Evolutionary conservation across 2,797 vertebrate genomes (phyloP), one percentile per base, ranked within the genome.

Genomic region (Eleutherodactylus coqui): DNA sequence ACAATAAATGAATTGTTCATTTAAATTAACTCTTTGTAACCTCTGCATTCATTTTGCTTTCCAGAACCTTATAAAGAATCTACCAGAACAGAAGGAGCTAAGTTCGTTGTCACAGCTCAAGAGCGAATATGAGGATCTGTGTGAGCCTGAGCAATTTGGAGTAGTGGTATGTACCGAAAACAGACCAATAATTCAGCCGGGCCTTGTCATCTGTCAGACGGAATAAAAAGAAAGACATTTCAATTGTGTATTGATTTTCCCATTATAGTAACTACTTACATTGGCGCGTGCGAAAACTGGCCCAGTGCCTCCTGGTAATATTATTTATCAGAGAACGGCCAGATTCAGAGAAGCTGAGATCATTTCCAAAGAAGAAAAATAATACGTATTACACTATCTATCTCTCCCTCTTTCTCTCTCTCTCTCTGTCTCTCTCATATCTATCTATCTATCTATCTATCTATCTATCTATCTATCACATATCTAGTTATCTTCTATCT

Each of bases 51-150:
- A n/a, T 86, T 90, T 92, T 90, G 36, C 29, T 60, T 90, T 92
- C 70, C 91, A 99, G 98, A 99, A 97, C 91, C 95, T 99, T 90
- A 95, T 99, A 91, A 99, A 99, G 93, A 96, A 98, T 92, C 96
- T 99, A 85, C 98, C 97, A 51, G 97, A 99, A 89, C 97, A 97
- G 94, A 98, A 97, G 88, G 95, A 97, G 87, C 96, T 99, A 90
- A 96, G 90, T 91, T 93, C 96, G 85, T 95, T 99, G 90, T 96
- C 96, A 0, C 95, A 98, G 91, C 93, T 99, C 88, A 97, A 96
- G 93, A 93, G 92, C 84, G 98, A 99, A 89, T 99, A 98, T 79
- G 94, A 97, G 24, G 97, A 99, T 90, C 96, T 99, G 8, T 96
- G 97, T 85, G 98, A 99, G 88, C 95, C 98, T 1, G 98, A 99